These are phyloP conservation scores for Ceratina japonica DNA, from an alignment of 1,140 invertebrate genomes.

Conservation along the genomic window DNA sequence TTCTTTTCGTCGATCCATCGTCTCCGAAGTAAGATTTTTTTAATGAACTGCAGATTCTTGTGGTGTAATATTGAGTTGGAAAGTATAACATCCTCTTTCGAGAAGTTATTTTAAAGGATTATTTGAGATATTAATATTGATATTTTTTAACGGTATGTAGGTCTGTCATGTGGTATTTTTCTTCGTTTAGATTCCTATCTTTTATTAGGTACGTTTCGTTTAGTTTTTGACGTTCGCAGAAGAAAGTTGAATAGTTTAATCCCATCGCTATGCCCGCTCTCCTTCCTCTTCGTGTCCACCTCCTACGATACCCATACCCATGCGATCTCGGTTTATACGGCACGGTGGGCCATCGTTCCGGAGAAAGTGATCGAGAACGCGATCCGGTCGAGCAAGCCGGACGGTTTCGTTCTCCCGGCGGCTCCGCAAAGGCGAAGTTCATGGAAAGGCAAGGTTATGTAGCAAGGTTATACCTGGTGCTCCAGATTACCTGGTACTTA, in stretches of 20 bases:
- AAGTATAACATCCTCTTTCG: no score
- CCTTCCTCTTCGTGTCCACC: slow-evolving; percentile 47
- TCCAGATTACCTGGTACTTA: slow-evolving; percentile 33
- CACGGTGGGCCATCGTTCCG: slow-evolving; percentile 46
- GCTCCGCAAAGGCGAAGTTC: slow-evolving; percentile 60
- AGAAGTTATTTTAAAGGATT: no score
- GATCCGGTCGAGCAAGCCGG: slow-evolving; percentile 52
- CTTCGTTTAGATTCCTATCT: no score
- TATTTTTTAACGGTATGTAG: no score
- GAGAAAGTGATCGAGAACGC: slow-evolving; percentile 77
- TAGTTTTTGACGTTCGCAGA: neutral
- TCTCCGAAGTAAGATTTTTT: no score
- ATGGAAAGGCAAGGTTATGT: slow-evolving; percentile 70
- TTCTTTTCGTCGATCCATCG: no score
- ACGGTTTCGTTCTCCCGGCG: slow-evolving; percentile 40
- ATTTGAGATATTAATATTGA: no score
- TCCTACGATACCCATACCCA: slow-evolving; percentile 10
- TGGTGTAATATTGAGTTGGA: no score
- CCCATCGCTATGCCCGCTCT: slow-evolving; percentile 30
- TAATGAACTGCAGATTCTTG: no score
- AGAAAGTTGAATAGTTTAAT: neutral
- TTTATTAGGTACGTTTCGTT: no score
- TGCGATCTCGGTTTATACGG: slow-evolving; percentile 39
- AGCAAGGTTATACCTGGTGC: slow-evolving; percentile 67
- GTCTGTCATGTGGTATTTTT: no score